These are phyloP conservation scores for Tachycineta bicolor DNA, from an alignment of 2,113 vertebrate species.

Conservation along the genomic window DNA sequence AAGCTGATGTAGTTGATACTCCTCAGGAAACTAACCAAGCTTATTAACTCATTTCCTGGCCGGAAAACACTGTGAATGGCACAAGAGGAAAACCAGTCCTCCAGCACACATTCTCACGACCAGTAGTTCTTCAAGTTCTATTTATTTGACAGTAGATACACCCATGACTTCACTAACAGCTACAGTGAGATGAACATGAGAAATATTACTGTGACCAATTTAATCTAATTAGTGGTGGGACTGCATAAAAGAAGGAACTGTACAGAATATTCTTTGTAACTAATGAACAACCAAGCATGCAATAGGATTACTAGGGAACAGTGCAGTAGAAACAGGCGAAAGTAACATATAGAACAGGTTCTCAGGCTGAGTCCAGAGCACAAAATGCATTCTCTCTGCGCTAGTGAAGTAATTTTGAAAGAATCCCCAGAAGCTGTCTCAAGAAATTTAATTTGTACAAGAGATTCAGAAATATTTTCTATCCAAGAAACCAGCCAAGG, in stretches of 20 bases:
- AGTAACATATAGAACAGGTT: not conserved
- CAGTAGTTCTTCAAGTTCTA: not conserved
- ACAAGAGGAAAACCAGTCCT: not conserved
- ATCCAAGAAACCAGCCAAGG: not conserved
- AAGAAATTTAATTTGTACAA: not conserved
- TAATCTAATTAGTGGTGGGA: not conserved
- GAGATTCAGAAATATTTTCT: not conserved
- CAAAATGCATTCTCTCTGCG: not conserved
- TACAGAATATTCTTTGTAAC: not conserved
- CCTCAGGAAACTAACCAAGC: not conserved
- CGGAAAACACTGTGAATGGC: not conserved
- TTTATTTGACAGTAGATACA: not conserved
- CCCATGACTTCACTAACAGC: not conserved
- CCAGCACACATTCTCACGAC: not conserved
- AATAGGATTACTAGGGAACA: not conserved
- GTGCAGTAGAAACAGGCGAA: not conserved
- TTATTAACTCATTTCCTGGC: not conserved
- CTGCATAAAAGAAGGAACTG: not conserved
- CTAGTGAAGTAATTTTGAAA: not conserved
- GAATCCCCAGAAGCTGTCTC: not conserved
- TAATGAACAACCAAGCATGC: not conserved
- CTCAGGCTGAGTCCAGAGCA: not conserved
- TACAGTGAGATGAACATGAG: not conserved
- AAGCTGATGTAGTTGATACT: not conserved
- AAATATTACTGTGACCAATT: not conserved